Base-by-base conservation (phyloP, 2,797 vertebrate species). In the Psittacula echo region DNA sequence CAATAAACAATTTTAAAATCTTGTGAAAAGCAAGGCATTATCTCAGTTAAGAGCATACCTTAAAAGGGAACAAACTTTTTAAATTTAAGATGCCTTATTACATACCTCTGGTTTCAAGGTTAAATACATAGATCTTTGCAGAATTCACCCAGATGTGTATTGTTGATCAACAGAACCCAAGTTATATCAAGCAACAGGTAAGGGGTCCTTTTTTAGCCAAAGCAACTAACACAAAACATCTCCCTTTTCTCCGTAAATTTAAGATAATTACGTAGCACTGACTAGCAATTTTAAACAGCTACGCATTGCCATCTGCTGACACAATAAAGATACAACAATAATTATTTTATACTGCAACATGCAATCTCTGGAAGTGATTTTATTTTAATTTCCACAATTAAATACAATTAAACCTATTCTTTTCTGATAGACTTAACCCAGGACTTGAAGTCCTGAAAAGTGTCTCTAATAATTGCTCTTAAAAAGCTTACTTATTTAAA, bases 301-400 rank as follows among this genome's bases (percentile, higher is more conserved):
- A 68, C 58, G 88, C 58, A 93, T 65, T 91, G 94, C 96, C 96
- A 97, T 60, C 97, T 97, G 74, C 92, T 77, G 86, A 47, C 62
- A n/a, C 10, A 54, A 34, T 44, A 62, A 70, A 87, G 58, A 61
- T 8, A 83, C 26, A 85, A 54, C 80, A 24, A 39, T 21, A 41
- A 70, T 54, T 61, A 70, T 26, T 39, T 61, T 61, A 47, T 23
- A 42, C 4, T 7, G 20, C 8, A 77, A 58, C 11, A n/a, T 0
- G 10, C 20, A 53, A 7, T 26, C 14, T 62, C 45, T 48, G 20
- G 24, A 78, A 78, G 11, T 24, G 71, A 71, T 42, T 72, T 37
- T 53, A 21, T 47, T 64, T 71, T 48, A 22, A 8, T 65, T 90
- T 68, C 37, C 47, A 81, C 16, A 62, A 37, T 41, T 51, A 85